Evolutionary conservation across 2,888 invertebrate genomes (phyloP).

Genomic region (Chymomyza procnemis): DNA sequence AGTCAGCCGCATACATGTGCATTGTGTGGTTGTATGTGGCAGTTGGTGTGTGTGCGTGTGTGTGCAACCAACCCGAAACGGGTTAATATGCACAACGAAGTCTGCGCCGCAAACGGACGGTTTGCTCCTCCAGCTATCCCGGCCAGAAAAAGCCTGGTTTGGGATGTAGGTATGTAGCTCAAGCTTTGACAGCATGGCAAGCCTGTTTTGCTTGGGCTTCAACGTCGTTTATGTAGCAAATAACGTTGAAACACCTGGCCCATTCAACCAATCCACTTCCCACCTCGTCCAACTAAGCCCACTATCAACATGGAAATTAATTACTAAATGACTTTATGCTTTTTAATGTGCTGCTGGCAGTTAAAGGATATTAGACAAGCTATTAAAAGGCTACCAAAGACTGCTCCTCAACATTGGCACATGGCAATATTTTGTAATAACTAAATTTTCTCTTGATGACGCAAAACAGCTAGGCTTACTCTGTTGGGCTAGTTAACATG

Average conservation of each 20-base stretch:
- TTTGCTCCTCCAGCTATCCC: neutral
- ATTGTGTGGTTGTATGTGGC: constrained; percentile 10
- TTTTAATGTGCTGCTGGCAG: constrained; percentile 68
- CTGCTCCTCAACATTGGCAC: neutral
- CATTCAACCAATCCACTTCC: neutral
- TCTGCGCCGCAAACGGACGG: neutral
- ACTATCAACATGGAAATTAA: constrained; percentile 65
- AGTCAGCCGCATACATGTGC: constrained; percentile 17
- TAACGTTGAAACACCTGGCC: constrained; percentile 3
- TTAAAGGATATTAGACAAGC: constrained; percentile 71
- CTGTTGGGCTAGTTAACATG: too few species aligned
- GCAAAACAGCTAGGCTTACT: too few species aligned
- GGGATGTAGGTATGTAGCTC: too few species aligned
- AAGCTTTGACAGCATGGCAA: neutral
- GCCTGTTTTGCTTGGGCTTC: neutral
- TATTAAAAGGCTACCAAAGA: constrained; percentile 53
- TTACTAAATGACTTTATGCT: constrained; percentile 72
- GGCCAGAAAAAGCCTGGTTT: neutral
- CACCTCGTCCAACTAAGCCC: constrained; percentile 11
- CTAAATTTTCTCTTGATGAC: neutral
- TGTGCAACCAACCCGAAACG: constrained; percentile 18
- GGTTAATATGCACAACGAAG: constrained; percentile 17
- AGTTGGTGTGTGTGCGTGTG: constrained; percentile 21
- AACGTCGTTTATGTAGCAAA: neutral
- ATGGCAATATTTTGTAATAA: neutral